Percentiles rank a stretch among this genome's conserved stretches.
These are phyloP conservation scores for Euspilapteryx auroguttella DNA, from an alignment of 2,888 invertebrate species.

Conservation along the genomic window DNA sequence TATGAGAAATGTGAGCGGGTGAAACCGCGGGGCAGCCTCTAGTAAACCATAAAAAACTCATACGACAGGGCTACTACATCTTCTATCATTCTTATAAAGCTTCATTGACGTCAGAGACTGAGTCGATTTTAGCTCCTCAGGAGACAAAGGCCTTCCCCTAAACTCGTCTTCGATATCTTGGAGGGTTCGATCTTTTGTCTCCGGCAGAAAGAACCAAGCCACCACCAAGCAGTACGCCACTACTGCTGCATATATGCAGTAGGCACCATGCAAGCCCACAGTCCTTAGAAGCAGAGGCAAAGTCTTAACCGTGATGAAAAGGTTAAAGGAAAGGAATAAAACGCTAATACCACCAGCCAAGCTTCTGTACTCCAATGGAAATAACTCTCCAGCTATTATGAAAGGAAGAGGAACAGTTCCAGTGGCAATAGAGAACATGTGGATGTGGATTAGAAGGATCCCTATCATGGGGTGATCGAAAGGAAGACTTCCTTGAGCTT, in stretches of 20 bases:
- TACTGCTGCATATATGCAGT: constrained; percentile 21
- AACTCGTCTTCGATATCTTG: constrained; percentile 38
- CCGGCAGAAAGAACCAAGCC: constrained; percentile 25
- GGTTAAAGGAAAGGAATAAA: constrained; percentile 21
- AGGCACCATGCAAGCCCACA: constrained; percentile 25
- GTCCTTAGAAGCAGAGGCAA: constrained; percentile 20
- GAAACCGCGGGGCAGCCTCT: too few species aligned
- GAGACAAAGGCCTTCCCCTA: constrained; percentile 19
- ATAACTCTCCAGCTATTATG: constrained; percentile 69
- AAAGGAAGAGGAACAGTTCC: constrained; percentile 67
- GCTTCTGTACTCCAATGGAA: constrained; percentile 61
- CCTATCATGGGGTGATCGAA: constrained; percentile 25
- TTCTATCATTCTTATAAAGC: neutral
- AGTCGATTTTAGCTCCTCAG: constrained; percentile 20
- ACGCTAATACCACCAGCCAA: constrained; percentile 48
- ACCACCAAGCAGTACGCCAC: constrained; percentile 23
- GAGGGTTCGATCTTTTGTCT: constrained; percentile 32
- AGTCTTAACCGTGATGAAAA: constrained; percentile 28
- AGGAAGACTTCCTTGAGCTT: constrained; percentile 14
- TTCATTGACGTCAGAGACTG: constrained; percentile 19
- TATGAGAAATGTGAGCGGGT: too few species aligned
- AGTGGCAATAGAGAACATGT: constrained; percentile 55
- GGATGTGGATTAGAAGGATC: constrained; percentile 20
- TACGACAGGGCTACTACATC: constrained; percentile 3
- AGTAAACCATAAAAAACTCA: too few species aligned